Evolutionary conservation across 2,113 vertebrate genomes (phyloP), one percentile per base, ranked within the genome.

Genomic region (Tenrec ecaudatus): DNA sequence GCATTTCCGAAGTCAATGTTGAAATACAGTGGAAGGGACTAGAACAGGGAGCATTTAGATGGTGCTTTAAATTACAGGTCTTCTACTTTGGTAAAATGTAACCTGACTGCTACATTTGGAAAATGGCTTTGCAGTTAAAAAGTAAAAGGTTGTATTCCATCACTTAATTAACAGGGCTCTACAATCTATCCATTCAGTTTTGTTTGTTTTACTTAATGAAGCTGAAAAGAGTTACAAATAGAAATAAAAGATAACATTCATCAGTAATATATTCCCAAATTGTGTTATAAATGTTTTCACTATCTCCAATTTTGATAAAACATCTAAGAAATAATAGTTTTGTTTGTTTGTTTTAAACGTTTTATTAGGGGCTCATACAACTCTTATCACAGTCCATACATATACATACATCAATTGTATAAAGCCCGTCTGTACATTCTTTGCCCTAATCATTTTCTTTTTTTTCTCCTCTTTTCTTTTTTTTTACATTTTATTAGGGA

Each of bases 351-450:
- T 53, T n/a, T n/a, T n/a, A n/a, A n/a, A n/a, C n/a, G n/a, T n/a
- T n/a, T n/a, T n/a, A n/a, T n/a, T n/a, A n/a, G n/a, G n/a, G n/a
- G n/a, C n/a, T n/a, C n/a, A n/a, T n/a, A n/a, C n/a, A n/a, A n/a
- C n/a, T n/a, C n/a, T n/a, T n/a, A n/a, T n/a, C n/a, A n/a, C n/a
- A n/a, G n/a, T n/a, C n/a, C n/a, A n/a, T n/a, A n/a, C n/a, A 76
- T 91, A 14, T 66, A 89, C 36, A 91, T 88, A 85, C 57, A 58
- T 58, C n/a, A n/a, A n/a, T n/a, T n/a, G n/a, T n/a, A n/a, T n/a
- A n/a, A n/a, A n/a, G n/a, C n/a, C n/a, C n/a, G n/a, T n/a, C n/a
- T n/a, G n/a, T n/a, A n/a, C n/a, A n/a, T n/a, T n/a, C n/a, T n/a
- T n/a, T n/a, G n/a, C n/a, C n/a, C n/a, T n/a, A n/a, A n/a, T n/a